Conservation (phyloP, 2,888 invertebrate genomes). For the Ctenicera cuprea region DNA sequence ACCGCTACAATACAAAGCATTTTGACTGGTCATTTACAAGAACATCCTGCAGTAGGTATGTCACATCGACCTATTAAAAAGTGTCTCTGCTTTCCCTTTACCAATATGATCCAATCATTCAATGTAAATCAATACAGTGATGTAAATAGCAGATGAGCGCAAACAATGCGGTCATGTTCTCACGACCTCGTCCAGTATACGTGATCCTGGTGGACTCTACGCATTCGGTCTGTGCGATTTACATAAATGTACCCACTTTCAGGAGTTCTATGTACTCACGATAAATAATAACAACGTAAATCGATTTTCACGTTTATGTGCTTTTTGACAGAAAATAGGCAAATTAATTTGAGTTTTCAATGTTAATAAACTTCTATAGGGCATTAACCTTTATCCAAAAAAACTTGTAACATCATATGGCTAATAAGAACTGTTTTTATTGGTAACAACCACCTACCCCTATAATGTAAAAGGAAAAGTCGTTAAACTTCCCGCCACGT, state of each 20-base stretch:
- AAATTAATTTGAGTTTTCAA: background rate
- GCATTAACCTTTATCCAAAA: constrained; percentile 35
- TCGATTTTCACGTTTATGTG: background rate
- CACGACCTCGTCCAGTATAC: constrained; percentile 55
- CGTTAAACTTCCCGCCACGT: constrained; percentile 65
- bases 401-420: constrained; percentile 43
- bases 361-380: constrained; percentile 10
- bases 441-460: constrained; percentile 55
- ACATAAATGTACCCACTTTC: constrained; percentile 48
- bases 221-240: constrained; percentile 47
- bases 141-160: constrained; percentile 54
- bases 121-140: constrained; percentile 55
- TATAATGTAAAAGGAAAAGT: constrained; percentile 61
- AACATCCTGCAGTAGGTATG: constrained; percentile 46
- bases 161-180: constrained; percentile 58
- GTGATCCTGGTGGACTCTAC: constrained; percentile 51
- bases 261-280: constrained; percentile 19
- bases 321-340: background rate
- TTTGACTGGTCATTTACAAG: background rate
- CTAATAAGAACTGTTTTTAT: constrained; percentile 41
- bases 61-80: constrained; percentile 49
- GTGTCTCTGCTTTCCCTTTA: constrained; percentile 51
- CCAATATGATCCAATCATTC: constrained; percentile 55
- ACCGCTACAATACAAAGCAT: too few relatives aligned
- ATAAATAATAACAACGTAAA: background rate